These are phyloP conservation scores for Zosterops lateralis DNA, from an alignment of 2,113 vertebrate species.

Conservation along the genomic window DNA sequence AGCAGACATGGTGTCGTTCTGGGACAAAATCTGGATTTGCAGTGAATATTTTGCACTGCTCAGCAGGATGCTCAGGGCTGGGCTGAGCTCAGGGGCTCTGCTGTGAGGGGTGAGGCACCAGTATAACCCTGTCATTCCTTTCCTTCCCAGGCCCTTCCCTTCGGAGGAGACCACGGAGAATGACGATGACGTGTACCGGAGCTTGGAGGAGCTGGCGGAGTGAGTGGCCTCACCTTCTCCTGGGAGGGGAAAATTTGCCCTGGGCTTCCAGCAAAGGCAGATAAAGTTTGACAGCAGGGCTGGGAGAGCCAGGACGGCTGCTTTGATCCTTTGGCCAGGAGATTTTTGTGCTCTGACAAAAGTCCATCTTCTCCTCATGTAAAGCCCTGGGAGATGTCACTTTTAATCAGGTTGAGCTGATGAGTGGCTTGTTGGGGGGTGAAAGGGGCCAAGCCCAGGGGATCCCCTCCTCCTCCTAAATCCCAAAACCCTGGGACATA, in stretches of 20 bases:
- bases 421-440: neutral
- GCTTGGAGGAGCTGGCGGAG: slow-evolving; percentile 97
- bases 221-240: slow-evolving; percentile 68
- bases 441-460: neutral
- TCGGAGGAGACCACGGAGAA: slow-evolving; percentile 92
- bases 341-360: neutral
- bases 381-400: neutral
- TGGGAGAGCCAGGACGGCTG: accelerated
- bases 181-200: slow-evolving; percentile 94
- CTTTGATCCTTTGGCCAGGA: neutral
- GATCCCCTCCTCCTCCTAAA: neutral
- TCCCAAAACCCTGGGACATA: neutral
- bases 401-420: neutral
- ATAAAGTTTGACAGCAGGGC: neutral
- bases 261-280: neutral
- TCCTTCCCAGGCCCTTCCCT: slow-evolving; percentile 85
- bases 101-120: neutral
- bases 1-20: accelerated
- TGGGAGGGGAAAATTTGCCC: neutral
- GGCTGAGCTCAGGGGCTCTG: neutral
- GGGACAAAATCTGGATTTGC: neutral
- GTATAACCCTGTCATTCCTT: neutral
- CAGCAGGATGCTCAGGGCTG: neutral
- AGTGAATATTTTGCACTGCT: neutral
- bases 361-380: neutral